Conservation (phyloP, 2,888 invertebrate genomes). For the Reticulitermes lucifugus region DNA sequence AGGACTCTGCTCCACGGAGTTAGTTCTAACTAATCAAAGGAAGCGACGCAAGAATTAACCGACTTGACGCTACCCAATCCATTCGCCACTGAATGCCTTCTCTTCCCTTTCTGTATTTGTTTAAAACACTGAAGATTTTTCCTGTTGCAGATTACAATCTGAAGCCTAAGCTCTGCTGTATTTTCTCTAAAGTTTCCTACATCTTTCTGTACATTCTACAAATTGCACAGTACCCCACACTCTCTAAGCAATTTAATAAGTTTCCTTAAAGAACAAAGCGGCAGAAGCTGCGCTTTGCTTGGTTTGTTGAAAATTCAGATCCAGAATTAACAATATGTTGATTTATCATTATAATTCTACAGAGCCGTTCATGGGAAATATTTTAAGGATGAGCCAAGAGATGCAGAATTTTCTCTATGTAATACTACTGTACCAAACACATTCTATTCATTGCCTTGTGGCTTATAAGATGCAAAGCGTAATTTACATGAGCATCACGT, state of each 20-base stretch:
- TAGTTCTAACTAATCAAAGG: too few relatives aligned
- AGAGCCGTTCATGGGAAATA: background rate
- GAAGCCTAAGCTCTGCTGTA: background rate
- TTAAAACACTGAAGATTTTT: background rate
- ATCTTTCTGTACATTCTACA: background rate
- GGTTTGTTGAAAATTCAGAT: background rate
- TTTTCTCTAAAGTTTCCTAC: background rate
- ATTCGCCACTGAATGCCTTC: background rate
- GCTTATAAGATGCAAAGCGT: too few relatives aligned
- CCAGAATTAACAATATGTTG: constrained; percentile 4
- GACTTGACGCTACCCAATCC: too few relatives aligned
- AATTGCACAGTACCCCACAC: background rate
- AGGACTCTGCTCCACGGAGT: too few relatives aligned
- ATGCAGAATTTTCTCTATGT: too few relatives aligned
- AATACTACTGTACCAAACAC: too few relatives aligned
- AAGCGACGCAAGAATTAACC: too few relatives aligned
- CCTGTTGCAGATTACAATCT: background rate
- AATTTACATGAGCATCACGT: too few relatives aligned
- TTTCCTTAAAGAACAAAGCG: background rate
- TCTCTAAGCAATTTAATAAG: background rate
- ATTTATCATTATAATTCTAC: background rate
- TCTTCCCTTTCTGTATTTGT: background rate
- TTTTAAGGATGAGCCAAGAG: constrained; percentile 7
- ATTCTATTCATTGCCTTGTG: too few relatives aligned
- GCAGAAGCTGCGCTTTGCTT: background rate